Evolutionary conservation across 2,113 vertebrate species (phyloP).

Genomic region (Hirundichthys speculiger): DNA sequence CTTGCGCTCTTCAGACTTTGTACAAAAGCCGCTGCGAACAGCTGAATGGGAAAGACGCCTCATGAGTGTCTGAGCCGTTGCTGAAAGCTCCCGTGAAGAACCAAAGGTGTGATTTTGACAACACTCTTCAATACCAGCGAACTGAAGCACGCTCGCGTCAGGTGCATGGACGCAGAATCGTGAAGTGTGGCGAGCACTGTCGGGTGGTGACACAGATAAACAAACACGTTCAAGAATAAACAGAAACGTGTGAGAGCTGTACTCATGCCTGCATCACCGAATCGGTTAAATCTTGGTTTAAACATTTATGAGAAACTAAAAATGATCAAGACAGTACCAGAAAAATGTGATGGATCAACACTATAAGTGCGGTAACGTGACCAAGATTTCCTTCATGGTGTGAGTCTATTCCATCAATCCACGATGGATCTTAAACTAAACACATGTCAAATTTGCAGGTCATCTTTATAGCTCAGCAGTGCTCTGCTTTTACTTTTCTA

Average conservation of each 20-base stretch:
- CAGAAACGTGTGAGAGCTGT: neutral
- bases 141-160: constrained; percentile 17
- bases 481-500: no score
- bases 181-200: constrained; percentile 11
- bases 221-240: neutral
- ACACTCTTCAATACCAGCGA: neutral
- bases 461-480: no score
- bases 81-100: constrained; percentile 35
- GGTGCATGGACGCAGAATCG: neutral
- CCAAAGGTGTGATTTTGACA: constrained; percentile 35
- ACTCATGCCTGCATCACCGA: no score
- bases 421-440: no score
- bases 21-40: neutral
- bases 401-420: neutral
- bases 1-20: neutral
- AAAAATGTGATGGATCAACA: no score
- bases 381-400: neutral
- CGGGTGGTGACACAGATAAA: neutral
- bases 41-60: constrained; percentile 1
- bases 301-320: no score
- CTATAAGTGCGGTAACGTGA: neutral
- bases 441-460: no score
- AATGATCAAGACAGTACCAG: no score
- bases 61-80: neutral
- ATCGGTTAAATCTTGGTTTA: no score